phyloP scores from a whole-genome alignment of 2,888 invertebrate genomes.

The Orthonychiurus folsomi region DNA sequence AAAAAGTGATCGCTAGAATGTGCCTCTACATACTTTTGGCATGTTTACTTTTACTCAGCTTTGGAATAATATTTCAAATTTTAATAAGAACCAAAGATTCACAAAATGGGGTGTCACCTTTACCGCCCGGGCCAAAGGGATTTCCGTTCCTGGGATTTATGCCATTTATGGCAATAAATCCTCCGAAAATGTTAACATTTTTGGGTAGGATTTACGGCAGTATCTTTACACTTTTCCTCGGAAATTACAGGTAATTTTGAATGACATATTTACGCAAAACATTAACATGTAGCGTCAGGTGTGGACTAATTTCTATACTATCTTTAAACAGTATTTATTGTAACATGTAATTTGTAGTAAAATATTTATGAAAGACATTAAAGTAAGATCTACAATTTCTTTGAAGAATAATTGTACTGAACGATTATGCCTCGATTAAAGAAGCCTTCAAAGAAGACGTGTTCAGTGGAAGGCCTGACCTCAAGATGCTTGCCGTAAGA shows the following conservation, averaged over 20 bases:
- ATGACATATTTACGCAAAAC: not conserved
- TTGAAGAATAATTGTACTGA: constrained; percentile 38
- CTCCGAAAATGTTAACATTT: constrained; percentile 25
- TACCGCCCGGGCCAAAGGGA: constrained; percentile 39
- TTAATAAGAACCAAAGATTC: too few species aligned
- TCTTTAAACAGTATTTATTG: not conserved
- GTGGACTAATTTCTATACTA: not conserved
- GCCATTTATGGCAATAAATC: constrained; percentile 35
- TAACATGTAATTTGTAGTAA: not conserved
- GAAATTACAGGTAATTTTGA: constrained; percentile 32
- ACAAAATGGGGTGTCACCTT: too few species aligned
- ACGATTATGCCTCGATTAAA: constrained; percentile 30
- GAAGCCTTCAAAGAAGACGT: constrained; percentile 37
- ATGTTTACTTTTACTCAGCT: too few species aligned
- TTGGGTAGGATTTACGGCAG: constrained; percentile 30
- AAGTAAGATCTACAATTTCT: not conserved
- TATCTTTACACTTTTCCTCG: constrained; percentile 33
- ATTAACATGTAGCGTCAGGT: not conserved
- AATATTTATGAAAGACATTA: not conserved
- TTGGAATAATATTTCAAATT: too few species aligned
- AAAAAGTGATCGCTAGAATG: too few species aligned
- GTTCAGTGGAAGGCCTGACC: constrained; percentile 34
- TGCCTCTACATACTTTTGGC: too few species aligned
- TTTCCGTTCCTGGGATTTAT: constrained; percentile 38
- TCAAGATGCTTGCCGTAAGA: constrained; percentile 38